These are phyloP conservation scores for Hippoglossus hippoglossus DNA, from an alignment of 2,797 vertebrate species.

Conservation along the genomic window DNA sequence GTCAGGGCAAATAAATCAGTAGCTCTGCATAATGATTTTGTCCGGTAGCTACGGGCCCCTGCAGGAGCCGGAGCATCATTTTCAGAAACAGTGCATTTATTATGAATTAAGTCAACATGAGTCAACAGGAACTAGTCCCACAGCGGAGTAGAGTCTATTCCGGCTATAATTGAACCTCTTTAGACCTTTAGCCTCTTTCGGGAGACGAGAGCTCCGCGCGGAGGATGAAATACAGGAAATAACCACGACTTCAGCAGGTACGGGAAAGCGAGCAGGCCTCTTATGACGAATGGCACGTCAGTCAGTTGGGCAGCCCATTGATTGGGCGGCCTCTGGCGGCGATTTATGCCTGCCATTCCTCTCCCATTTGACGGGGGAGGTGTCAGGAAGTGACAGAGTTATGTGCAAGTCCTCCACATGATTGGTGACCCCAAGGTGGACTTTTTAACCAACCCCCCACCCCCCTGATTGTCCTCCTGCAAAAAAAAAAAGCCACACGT, in stretches of 20 bases:
- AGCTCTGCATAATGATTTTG: too few relatives aligned
- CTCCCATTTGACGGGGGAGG: constrained; percentile 79
- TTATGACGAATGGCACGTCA: constrained; percentile 78
- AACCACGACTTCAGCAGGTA: constrained; percentile 53
- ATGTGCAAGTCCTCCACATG: constrained; percentile 75
- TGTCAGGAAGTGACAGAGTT: constrained; percentile 81
- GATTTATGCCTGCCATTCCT: constrained; percentile 81
- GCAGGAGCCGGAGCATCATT: not conserved
- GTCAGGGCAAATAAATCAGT: too few relatives aligned
- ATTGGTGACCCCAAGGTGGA: constrained; percentile 77
- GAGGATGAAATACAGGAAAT: constrained; percentile 29
- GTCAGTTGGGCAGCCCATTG: constrained; percentile 76
- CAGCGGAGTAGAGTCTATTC: not conserved
- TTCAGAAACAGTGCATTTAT: constrained; percentile 8
- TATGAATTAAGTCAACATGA: not conserved
- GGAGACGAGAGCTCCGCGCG: not conserved
- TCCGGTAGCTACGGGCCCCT: too few relatives aligned
- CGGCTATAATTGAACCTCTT: not conserved
- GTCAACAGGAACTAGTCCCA: not conserved
- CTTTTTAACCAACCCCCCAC: constrained; percentile 52
- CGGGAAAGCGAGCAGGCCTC: constrained; percentile 40
- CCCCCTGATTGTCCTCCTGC: not conserved
- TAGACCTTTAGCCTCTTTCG: not conserved
- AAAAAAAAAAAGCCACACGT: constrained; percentile 27
- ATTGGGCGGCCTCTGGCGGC: constrained; percentile 72